These are phyloP conservation scores for Ellobium chinense DNA, from an alignment of 2,888 invertebrate genomes.

Conservation along the genomic window DNA sequence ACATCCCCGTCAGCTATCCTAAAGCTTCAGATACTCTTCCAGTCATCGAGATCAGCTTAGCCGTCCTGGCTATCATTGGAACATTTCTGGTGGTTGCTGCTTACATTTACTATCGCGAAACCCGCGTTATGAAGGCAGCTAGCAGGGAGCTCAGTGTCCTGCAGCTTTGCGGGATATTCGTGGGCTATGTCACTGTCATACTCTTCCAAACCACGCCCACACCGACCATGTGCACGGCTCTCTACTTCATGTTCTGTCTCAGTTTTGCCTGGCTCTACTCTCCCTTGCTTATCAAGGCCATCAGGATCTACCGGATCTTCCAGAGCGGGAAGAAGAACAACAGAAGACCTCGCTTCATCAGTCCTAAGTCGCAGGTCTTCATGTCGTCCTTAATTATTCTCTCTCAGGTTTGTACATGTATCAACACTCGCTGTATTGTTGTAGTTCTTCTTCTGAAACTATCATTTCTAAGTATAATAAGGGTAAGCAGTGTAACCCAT, in stretches of 20 bases:
- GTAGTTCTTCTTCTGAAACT: too few relatives aligned
- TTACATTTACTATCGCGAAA: conserved; percentile 47
- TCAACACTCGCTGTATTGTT: too few relatives aligned
- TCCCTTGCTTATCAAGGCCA: conserved; percentile 56
- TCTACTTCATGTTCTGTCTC: conserved; percentile 52
- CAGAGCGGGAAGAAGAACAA: conserved; percentile 53
- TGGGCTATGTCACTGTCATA: conserved; percentile 61
- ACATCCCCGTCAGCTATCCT: conserved; percentile 36
- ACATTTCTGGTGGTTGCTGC: conserved; percentile 28
- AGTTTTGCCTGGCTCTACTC: conserved; percentile 57
- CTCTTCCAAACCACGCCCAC: conserved; percentile 58
- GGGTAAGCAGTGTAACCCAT: too few relatives aligned
- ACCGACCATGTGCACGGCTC: conserved; percentile 39
- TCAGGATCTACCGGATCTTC: conserved; percentile 61
- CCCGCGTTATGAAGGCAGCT: conserved; percentile 69
- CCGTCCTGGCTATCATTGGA: conserved; percentile 20
- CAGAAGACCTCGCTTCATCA: conserved; percentile 50
- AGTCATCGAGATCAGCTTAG: conserved; percentile 30
- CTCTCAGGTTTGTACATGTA: conserved; percentile 55
- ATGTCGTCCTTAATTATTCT: conserved; percentile 32
- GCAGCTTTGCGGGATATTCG: conserved; percentile 60
- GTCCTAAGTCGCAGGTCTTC: conserved; percentile 51
- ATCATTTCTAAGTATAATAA: too few relatives aligned
- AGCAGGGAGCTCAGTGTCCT: conserved; percentile 66
- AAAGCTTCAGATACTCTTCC: conserved; percentile 32